A percentile compares a stretch with the other conserved stretches of the same genome.
Evolutionary conservation across 2,888 invertebrate genomes (phyloP).

Genomic region (Cerastis leucographa): DNA sequence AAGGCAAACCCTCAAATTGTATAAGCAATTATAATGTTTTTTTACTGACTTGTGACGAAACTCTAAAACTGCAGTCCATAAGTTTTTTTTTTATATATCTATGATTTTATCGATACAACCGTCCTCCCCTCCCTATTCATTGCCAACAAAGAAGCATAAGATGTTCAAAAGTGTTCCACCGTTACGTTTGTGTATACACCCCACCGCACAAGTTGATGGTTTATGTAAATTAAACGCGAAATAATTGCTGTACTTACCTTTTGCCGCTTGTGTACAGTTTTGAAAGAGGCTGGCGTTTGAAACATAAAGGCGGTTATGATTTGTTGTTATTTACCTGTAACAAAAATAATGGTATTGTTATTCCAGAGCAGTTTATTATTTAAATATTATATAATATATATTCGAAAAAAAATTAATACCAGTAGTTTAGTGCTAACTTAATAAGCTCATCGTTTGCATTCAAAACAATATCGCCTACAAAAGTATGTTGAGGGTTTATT

Average conservation of each 20-base stretch:
- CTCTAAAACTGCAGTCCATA: background rate
- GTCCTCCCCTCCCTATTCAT: constrained; percentile 71
- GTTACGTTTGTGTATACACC: constrained; percentile 76
- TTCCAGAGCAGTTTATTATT: background rate
- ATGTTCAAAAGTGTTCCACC: constrained; percentile 81
- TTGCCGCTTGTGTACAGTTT: constrained; percentile 9
- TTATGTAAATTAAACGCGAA: constrained; percentile 62
- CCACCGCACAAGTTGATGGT: constrained; percentile 59
- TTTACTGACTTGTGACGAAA: too few species aligned
- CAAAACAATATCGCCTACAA: background rate
- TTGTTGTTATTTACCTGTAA: constrained; percentile 65
- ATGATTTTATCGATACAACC: constrained; percentile 14
- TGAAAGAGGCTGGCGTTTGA: background rate
- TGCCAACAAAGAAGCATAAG: constrained; percentile 74
- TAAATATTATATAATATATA: too few species aligned
- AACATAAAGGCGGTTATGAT: constrained; percentile 24
- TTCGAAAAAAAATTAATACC: too few species aligned
- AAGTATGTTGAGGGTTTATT: background rate
- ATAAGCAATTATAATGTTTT: too few species aligned
- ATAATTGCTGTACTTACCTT: constrained; percentile 56
- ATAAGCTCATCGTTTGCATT: background rate
- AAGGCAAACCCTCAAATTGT: too few species aligned
- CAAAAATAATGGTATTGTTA: constrained; percentile 44
- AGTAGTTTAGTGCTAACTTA: background rate
- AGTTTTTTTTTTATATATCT: background rate